A percentile compares a stretch with the other conserved stretches of the same genome.
These are phyloP conservation scores for Podargus strigoides DNA, from an alignment of 2,797 vertebrate genomes.

Conservation along the genomic window DNA sequence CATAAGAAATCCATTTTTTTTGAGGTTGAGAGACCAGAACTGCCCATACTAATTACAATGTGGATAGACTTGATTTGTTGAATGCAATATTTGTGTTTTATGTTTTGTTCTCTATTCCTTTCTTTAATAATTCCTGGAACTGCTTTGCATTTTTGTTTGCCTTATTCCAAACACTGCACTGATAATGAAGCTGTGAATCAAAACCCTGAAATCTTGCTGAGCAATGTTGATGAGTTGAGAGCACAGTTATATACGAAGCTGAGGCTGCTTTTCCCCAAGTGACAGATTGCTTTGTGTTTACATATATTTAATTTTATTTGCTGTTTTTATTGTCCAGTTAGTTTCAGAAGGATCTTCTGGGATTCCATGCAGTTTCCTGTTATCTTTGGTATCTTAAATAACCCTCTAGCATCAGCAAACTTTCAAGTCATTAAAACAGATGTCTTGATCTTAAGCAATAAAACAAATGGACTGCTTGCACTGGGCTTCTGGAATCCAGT, in stretches of 20 bases:
- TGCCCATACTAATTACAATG: not conserved
- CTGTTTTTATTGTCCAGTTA: not conserved
- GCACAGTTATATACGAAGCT: not conserved
- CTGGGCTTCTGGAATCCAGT: not conserved
- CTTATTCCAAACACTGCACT: not conserved
- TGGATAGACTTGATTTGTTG: not conserved
- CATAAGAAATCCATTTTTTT: not conserved
- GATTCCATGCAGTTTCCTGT: not conserved
- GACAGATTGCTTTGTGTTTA: not conserved
- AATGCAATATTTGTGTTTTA: not conserved
- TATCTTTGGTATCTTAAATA: not conserved
- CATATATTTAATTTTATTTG: not conserved
- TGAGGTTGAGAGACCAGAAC: not conserved
- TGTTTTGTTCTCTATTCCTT: not conserved
- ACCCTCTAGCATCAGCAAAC: not conserved
- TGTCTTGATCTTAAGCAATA: not conserved
- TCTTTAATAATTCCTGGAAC: not conserved
- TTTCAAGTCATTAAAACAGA: not conserved
- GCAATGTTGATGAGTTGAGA: not conserved
- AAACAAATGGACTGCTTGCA: not conserved
- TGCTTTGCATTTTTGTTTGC: not conserved
- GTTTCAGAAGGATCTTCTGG: not conserved
- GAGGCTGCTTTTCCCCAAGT: not conserved
- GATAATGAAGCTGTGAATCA: not conserved
- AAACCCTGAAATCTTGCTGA: not conserved